phyloP scores from a whole-genome alignment of 1,140 invertebrate species.

The Steinernema khuongi region DNA sequence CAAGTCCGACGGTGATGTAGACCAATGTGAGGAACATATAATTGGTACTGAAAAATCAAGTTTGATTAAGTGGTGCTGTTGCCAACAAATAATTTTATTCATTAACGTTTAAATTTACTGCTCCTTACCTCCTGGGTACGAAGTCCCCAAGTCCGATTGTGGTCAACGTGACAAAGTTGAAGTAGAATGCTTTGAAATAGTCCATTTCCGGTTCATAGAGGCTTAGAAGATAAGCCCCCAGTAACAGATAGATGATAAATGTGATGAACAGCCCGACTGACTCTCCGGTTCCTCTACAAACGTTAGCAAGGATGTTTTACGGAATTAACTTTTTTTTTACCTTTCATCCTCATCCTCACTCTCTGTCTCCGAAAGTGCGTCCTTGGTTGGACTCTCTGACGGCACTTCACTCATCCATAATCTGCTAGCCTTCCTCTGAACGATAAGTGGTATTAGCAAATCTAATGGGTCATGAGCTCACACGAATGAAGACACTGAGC shows the following conservation, averaged over 20 bases:
- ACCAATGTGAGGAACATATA: conserved; percentile 47
- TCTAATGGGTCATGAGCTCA: conserved; percentile 5
- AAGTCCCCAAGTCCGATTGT: conserved; percentile 53
- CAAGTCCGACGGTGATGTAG: conserved; percentile 50
- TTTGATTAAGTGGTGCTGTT: not conserved
- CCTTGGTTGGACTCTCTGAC: conserved; percentile 13
- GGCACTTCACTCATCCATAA: conserved; percentile 13
- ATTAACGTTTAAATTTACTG: not conserved
- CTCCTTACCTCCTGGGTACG: conserved; percentile 42
- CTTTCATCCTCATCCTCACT: conserved; percentile 14
- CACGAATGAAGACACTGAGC: not conserved
- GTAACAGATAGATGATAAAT: conserved; percentile 42
- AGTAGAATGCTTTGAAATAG: conserved; percentile 54
- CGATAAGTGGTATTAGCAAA: not conserved
- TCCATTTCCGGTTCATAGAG: conserved; percentile 52
- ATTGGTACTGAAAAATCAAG: conserved; percentile 32
- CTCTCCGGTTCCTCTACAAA: conserved; percentile 26
- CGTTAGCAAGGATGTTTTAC: not conserved
- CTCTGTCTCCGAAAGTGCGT: conserved; percentile 2
- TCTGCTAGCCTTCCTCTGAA: not conserved
- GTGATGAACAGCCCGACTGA: conserved; percentile 38
- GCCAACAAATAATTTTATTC: not conserved
- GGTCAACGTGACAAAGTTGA: conserved; percentile 54
- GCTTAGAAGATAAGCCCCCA: conserved; percentile 41
- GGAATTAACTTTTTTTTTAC: not conserved